Evolutionary conservation across 2,113 vertebrate genomes (phyloP).

Genomic region (Sminthopsis crassicaudata): DNA sequence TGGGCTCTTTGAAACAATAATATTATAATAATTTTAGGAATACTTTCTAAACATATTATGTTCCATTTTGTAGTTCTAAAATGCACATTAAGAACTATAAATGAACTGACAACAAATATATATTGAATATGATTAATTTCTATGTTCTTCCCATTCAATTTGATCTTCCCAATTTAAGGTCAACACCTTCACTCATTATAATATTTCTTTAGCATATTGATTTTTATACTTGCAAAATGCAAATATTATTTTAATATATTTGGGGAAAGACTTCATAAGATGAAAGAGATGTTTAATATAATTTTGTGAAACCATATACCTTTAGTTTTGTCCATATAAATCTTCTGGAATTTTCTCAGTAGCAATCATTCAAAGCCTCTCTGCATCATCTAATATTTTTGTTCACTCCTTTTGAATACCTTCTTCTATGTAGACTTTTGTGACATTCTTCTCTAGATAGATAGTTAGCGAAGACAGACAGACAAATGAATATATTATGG

Average conservation of each 20-base stretch:
- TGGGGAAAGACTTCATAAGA: neutral
- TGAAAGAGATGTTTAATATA: neutral
- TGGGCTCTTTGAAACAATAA: neutral
- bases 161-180: neutral
- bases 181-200: neutral
- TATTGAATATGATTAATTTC: neutral
- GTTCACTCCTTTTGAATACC: neutral
- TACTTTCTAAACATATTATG: neutral
- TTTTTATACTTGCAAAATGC: neutral
- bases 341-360: neutral
- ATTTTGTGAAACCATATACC: neutral
- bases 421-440: neutral
- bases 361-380: neutral
- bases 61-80: neutral
- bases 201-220: neutral
- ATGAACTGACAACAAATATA: neutral
- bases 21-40: neutral
- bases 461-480: no score
- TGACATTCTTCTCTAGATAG: neutral
- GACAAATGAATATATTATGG: no score
- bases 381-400: neutral
- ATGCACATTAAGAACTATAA: neutral
- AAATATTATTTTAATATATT: neutral
- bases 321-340: neutral
- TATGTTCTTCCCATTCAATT: neutral